These are phyloP conservation scores for Lagopus leucura DNA, from an alignment of 2,113 vertebrate genomes.

Conservation along the genomic window DNA sequence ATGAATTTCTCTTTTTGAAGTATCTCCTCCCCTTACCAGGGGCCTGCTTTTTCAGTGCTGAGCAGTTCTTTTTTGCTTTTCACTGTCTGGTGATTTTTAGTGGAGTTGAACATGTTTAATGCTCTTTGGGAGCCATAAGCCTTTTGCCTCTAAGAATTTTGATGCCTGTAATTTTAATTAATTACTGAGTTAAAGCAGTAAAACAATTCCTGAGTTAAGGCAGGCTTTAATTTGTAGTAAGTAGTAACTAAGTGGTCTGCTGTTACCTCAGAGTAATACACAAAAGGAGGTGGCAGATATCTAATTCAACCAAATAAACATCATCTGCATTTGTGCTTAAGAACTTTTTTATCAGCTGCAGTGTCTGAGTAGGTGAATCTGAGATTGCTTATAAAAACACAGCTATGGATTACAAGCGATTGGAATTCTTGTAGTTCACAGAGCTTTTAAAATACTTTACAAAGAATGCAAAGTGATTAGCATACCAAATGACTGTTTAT, in stretches of 20 bases:
- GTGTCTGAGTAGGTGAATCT: not conserved
- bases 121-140: not conserved
- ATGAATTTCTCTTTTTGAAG: not conserved
- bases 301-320: not conserved
- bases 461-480: not conserved
- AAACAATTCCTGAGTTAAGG: not conserved
- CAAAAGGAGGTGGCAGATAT: not conserved
- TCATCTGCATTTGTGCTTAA: not conserved
- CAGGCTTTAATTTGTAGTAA: not conserved
- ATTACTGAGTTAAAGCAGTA: not conserved
- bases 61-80: not conserved
- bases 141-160: not conserved
- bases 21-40: not conserved
- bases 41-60: not conserved
- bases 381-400: not conserved
- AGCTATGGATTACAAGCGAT: not conserved
- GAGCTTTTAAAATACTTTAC: not conserved
- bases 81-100: not conserved
- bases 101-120: not conserved
- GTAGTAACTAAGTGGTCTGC: not conserved
- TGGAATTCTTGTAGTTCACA: not conserved
- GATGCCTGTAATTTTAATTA: not conserved
- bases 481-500: accelerated
- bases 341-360: not conserved
- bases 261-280: not conserved